Base-by-base conservation (phyloP, 2,888 invertebrate species). In the Blera fallax region DNA sequence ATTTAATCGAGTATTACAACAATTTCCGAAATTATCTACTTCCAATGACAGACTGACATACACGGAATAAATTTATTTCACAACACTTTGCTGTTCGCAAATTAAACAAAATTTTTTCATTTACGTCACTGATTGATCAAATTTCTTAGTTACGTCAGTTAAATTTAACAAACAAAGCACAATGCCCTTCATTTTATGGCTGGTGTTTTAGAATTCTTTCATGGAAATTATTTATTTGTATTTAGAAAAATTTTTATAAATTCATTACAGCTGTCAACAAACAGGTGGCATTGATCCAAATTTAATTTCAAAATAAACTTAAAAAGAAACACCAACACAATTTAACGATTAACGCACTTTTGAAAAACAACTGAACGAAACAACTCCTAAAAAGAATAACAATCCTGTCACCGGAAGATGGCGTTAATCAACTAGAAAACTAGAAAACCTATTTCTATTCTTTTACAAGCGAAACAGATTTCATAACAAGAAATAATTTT, bases 381-480 rank as follows among this genome's bases (percentile, higher is more conserved):
- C n/a, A 50, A n/a, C n/a, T n/a, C n/a, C n/a, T n/a, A n/a, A n/a
- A n/a, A n/a, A n/a, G n/a, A n/a, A 58, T 34, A 40, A 48, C 70
- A 79, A 48, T 64, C 45, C 79, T 74, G 79, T 48, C 58, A 81
- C 72, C 81, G 81, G 67, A 77, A 81, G 85, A 77, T 67, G 76
- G 64, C 79, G 65, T 50, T 79, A 5, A 24, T 45, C 32, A 67
- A 79, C 65, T 73, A 65, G n/a, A 40, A 43, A 64, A 34, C 14
- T 24, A 24, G 24, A 3, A 3, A 7, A 21, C 3, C 37, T 21
- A 11, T 45, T 24, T 62, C 29, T 24, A 34, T 34, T 50, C 62
- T 67, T 45, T 56, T 8, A 79, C 37, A 65, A 60, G 40, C 58
- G 40, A 73, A 65, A 73, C 7, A 48, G 40, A 40, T 70, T 78